These are phyloP conservation scores for Lycocerus yunnanus DNA, from an alignment of 2,888 invertebrate genomes.

Conservation along the genomic window DNA sequence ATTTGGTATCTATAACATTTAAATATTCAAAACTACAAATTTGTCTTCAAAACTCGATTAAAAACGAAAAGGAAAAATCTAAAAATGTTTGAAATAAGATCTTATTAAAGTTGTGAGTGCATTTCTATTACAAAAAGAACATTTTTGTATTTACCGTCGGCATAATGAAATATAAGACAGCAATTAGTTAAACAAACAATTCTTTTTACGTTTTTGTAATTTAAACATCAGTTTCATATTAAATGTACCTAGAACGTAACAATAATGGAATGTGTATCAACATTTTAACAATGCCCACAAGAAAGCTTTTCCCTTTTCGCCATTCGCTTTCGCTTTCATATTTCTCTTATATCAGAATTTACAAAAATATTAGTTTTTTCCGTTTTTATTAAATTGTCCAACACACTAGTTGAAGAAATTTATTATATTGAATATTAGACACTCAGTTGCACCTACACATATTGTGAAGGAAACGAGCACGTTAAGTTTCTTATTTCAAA, in stretches of 20 bases:
- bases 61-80: neutral
- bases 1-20: too few species aligned
- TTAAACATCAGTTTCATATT: neutral
- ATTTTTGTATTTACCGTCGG: neutral
- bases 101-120: neutral
- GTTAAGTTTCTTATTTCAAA: neutral
- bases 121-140: neutral
- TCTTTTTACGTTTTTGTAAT: neutral
- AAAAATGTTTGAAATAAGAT: neutral
- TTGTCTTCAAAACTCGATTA: too few species aligned
- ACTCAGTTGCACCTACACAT: neutral
- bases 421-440: neutral
- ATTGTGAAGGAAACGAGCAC: neutral
- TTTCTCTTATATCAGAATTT: neutral
- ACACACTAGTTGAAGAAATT: neutral
- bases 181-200: neutral
- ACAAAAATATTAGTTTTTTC: neutral
- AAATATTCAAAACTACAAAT: too few species aligned
- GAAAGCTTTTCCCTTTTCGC: neutral
- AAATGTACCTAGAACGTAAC: neutral
- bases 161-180: neutral
- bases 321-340: neutral
- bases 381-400: neutral
- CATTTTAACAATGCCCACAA: conserved; percentile 11
- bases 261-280: neutral